A percentile compares a stretch with the other conserved stretches of the same genome.
These are phyloP conservation scores for Leiothrix lutea DNA, from an alignment of 2,113 vertebrate genomes.

Conservation along the genomic window DNA sequence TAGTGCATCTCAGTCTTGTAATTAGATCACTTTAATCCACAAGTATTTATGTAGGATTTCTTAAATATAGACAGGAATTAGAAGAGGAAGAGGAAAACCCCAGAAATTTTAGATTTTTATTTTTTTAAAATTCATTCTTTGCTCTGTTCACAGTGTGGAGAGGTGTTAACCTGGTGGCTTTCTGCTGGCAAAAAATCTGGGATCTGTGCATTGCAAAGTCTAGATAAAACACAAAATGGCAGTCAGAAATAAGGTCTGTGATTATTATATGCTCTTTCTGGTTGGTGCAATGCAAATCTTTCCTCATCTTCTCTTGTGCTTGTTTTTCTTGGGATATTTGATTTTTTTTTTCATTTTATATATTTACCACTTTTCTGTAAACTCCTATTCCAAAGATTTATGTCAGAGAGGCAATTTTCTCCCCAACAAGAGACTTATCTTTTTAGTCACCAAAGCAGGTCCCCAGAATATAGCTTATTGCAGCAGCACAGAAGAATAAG, in stretches of 20 bases:
- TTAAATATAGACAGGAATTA: not conserved
- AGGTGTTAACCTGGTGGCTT: accelerated
- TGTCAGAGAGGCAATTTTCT: conserved; percentile 48
- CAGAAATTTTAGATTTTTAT: not conserved
- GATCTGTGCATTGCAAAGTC: not conserved
- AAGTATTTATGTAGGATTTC: not conserved
- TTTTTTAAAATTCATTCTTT: not conserved
- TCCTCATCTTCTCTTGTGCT: not conserved
- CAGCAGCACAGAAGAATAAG: conserved; percentile 23
- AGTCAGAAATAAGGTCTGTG: not conserved
- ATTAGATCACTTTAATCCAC: not conserved
- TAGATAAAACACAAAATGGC: not conserved
- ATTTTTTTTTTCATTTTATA: not conserved
- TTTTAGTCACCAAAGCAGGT: conserved; percentile 38
- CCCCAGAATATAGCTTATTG: conserved; percentile 42
- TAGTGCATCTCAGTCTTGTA: not conserved
- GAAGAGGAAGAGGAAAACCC: not conserved
- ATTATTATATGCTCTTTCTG: not conserved
- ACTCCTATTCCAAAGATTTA: conserved; percentile 27
- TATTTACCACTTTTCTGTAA: not conserved
- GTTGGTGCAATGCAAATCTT: not conserved
- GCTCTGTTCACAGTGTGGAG: not conserved
- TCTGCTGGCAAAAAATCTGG: not conserved
- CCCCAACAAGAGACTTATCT: conserved; percentile 36
- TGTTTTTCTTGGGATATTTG: not conserved